These are phyloP conservation scores for Eupeodes latifasciatus DNA, from an alignment of 2,888 invertebrate species.

Conservation along the genomic window DNA sequence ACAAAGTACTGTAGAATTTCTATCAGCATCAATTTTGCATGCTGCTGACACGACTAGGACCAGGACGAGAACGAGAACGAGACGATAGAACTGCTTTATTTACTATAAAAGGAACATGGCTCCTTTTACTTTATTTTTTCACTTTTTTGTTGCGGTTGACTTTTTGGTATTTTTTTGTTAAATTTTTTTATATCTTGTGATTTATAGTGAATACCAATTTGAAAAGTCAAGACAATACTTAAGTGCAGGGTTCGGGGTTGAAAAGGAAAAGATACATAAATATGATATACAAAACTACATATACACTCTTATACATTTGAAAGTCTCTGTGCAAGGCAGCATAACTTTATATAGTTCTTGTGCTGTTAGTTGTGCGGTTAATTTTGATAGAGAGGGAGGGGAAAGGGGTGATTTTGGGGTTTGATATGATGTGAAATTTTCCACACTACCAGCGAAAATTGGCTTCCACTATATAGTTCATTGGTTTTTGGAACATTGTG, in stretches of 20 bases:
- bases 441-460: constrained; percentile 69
- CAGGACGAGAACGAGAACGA: neutral
- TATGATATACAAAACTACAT: constrained; percentile 19
- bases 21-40: constrained; percentile 65
- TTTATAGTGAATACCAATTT: constrained; percentile 63
- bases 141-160: constrained; percentile 12
- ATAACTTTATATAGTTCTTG: constrained; percentile 32
- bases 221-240: constrained; percentile 67
- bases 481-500: constrained; percentile 58
- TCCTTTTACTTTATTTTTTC: neutral
- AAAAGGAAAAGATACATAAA: constrained; percentile 26
- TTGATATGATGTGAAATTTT: constrained; percentile 56
- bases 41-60: constrained; percentile 53
- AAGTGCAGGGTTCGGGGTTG: neutral
- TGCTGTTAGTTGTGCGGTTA: neutral
- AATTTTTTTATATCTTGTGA: constrained; percentile 16
- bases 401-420: too few relatives aligned
- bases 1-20: neutral
- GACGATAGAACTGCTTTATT: constrained; percentile 36
- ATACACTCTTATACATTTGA: neutral
- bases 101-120: constrained; percentile 11
- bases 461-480: constrained; percentile 71
- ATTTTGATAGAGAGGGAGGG: too few relatives aligned
- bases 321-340: constrained; percentile 59
- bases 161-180: constrained; percentile 5